Evolutionary conservation across 2,888 invertebrate species (phyloP), one percentile per base, ranked within the genome.

Genomic region (Tenthredo mesomela): DNA sequence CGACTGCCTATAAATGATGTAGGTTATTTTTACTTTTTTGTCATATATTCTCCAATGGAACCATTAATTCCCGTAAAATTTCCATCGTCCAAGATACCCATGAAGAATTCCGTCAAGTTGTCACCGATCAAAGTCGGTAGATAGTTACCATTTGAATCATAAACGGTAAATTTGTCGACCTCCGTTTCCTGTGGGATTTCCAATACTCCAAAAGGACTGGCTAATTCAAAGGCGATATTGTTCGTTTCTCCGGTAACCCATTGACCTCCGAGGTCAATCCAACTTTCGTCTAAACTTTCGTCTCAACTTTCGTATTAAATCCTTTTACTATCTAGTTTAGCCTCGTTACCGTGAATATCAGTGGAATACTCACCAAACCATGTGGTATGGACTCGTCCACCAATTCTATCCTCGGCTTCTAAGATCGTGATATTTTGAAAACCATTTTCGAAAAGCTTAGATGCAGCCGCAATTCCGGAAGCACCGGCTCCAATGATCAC

Each of bases 401-500:
- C 95, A 75, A 95, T 93, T 70, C 94, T 91, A 87, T 93, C 88
- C 89, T 94, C 93, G 58, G 93, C 94, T 91, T 93, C 95, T 87
- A 94, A 91, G 86, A 96, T 92, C 29, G 2, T 93, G 10, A 95
- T 88, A 89, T 95, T 92, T 47, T 90, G 89, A 10, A 94, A 90
- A 25, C 94, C 94, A 87, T 92, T 93, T 88, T 94, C 92, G 4
- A 94, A 86, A 15, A 95, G 90, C 86, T 92, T 92, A 9, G 93
- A 91, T 10, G 95, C 95, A n/a, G 95, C 95, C 15, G 95, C 94
- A 71, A 95, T 93, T 12, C 95, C 95, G 18, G 95, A 92, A 25
- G 94, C 94, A 15, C 95, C 95, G 58, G 95, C 95, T 84, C 96
- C 96, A 85, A 95, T 92, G 67, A 96, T 94, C 85, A 95, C 87